Conservation (phyloP, 2,888 invertebrate species). For the Seira ritae region DNA sequence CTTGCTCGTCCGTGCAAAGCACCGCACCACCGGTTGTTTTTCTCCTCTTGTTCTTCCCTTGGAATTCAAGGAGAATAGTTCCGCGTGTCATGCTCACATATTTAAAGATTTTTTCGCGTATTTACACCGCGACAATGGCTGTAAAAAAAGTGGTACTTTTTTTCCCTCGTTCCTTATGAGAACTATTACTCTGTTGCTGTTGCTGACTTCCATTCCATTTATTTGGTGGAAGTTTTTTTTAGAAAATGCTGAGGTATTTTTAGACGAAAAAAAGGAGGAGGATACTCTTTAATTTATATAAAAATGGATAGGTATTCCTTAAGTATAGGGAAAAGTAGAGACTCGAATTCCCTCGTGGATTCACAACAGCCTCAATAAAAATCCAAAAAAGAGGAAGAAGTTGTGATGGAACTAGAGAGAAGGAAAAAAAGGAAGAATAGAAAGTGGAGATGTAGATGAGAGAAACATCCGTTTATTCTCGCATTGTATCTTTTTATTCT, state of each 20-base stretch:
- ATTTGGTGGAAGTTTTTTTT: not conserved
- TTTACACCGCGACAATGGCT: constrained; percentile 26
- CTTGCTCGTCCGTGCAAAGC: not conserved
- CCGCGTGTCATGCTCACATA: constrained; percentile 22
- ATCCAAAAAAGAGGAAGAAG: constrained; percentile 31
- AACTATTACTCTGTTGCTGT: not conserved
- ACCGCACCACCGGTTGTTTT: constrained; percentile 6
- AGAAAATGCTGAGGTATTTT: constrained; percentile 3
- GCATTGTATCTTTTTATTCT: constrained; percentile 11
- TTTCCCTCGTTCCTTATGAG: not conserved
- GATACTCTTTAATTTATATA: constrained; percentile 55
- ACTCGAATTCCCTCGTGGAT: constrained; percentile 51
- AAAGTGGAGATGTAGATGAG: not conserved
- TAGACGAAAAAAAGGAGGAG: not conserved
- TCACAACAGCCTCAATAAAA: constrained; percentile 58
- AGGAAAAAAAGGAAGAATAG: not conserved
- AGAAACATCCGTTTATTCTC: constrained; percentile 5
- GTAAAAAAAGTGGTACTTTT: constrained; percentile 7
- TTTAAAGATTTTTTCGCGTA: constrained; percentile 22
- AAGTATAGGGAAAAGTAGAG: not conserved
- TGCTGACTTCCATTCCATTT: constrained; percentile 6
- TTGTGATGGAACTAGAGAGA: too few species aligned
- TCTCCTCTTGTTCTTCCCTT: constrained; percentile 14
- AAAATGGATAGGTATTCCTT: constrained; percentile 8
- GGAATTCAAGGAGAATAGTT: not conserved